Base-by-base conservation (phyloP, 2,797 vertebrate genomes). In the Onychomys arenicola region DNA sequence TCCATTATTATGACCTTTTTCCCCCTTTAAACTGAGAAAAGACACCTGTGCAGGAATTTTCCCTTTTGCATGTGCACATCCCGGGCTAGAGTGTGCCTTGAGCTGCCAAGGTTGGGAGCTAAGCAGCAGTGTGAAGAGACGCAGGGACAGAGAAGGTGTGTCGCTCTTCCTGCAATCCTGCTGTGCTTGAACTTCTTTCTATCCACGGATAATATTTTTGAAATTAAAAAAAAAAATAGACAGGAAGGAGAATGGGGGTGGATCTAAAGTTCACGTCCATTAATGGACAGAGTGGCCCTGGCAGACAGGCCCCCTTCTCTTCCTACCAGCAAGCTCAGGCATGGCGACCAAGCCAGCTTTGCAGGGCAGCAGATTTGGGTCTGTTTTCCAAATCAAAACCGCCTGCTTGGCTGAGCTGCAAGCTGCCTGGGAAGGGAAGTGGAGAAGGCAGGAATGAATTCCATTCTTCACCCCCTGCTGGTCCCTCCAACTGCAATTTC, bases 401-500 rank as follows among this genome's bases (percentile, higher is more conserved):
- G 57, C 46, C 10, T 83, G 59, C 87, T 63, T 77, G 81, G 27
- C 85, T 83, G 80, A 75, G 75, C 17, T 65, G 90, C 46, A 1
- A 71, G 78, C 17, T 69, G 90, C 57, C 3, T 55, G 59, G 91
- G 78, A 71, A 27, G 93, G 94, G 52, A 94, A 86, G 83, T 5
- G 5, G 97, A 40, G 96, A 93, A 93, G 73, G 94, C 96, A 97
- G 96, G 88, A 88, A 67, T 84, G 94, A 86, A 83, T 95, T 89
- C 90, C 94, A 37, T 96, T 97, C 91, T 91, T 89, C 65, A 83
- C 89, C 95, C 59, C 96, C 95, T 95, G 96, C 95, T 95, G 95
- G 4, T 95, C 98, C 89, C 94, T 69, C 90, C 46, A 97, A 46
- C 52, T 65, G 65, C 93, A 95, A 93, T 97, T 97, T 98, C 98